Evolutionary conservation across 2,888 invertebrate species (phyloP), one percentile per base, ranked within the genome.

Genomic region (Lysandra coridon): DNA sequence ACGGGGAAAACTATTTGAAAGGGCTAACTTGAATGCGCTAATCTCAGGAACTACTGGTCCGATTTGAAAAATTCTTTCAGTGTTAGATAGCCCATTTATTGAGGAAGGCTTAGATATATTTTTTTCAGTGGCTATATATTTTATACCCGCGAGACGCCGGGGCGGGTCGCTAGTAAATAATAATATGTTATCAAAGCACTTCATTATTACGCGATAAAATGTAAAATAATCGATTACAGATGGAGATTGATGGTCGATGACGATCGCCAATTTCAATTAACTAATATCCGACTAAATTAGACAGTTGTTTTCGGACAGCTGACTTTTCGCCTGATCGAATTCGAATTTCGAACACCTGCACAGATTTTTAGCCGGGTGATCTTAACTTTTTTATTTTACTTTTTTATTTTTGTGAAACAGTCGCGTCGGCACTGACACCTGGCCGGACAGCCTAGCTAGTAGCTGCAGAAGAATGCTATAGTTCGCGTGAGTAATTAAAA

Each of bases 361-460:
- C 87, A 87, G 94, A 93, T 93, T 93, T 92, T 92, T 92, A 90
- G 88, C 85, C 87, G 86, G 87, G 87, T 86, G 87, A 89, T 90
- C 88, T 88, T 85, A 53, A 82, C 85, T 88, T 90, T 91, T 90
- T 89, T 87, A 86, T 85, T 76, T 90, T 87, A 82, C 85, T 88
- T 90, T 91, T 90, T 89, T 87, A 86, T 85, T 76, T 90, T 88
- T 85, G 86, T 86, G 83, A 89, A 89, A 88, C 86, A 85, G 83
- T 86, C 85, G 86, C 85, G 83, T 86, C 85, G 86, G 80, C 84
- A 84, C 82, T 88, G 90, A 88, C 93, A 94, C 92, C 93, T 93
- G 93, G 92, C 88, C 84, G 87, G 89, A 87, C 87, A 83, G 88
- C 87, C 90, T 89, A 90, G 87, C 74, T 23, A 23, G 23, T 23